Evolutionary conservation across 2,888 invertebrate species (phyloP).

Genomic region (Ochropleura plecta): DNA sequence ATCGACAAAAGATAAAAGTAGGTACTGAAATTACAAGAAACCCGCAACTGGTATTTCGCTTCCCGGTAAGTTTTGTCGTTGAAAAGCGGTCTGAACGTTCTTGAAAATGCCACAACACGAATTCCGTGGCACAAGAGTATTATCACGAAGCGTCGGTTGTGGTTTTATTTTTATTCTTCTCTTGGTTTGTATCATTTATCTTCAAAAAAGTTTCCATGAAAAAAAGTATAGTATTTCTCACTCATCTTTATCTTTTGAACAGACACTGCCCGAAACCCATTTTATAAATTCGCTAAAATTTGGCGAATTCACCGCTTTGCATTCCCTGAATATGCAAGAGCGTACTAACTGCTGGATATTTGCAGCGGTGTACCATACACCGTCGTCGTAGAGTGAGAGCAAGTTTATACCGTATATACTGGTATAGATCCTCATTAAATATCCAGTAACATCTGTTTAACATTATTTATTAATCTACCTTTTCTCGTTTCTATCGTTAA

Average conservation of each 20-base stretch:
- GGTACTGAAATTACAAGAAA: constrained; percentile 10
- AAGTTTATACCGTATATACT: background rate
- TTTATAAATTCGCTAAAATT: constrained; percentile 44
- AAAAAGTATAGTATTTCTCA: background rate
- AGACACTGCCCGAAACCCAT: constrained; percentile 11
- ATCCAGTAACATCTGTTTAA: constrained; percentile 16
- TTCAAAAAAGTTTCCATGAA: background rate
- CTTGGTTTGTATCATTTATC: background rate
- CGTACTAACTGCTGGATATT: constrained; percentile 28
- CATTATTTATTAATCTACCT: constrained; percentile 24
- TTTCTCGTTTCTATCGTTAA: constrained; percentile 19
- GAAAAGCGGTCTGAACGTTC: constrained; percentile 15
- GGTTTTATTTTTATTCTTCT: constrained; percentile 8
- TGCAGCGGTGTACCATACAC: constrained; percentile 7
- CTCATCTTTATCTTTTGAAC: background rate
- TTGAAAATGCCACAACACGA: constrained; percentile 25
- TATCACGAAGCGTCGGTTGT: background rate
- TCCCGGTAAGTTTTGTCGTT: constrained; percentile 9
- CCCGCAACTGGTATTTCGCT: constrained; percentile 8
- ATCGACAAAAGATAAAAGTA: constrained; percentile 12
- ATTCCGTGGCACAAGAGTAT: constrained; percentile 4
- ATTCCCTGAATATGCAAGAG: constrained; percentile 59
- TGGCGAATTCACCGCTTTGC: constrained; percentile 45
- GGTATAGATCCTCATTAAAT: constrained; percentile 6
- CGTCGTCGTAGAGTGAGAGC: background rate